These are phyloP conservation scores for Lacanobia wlatinum DNA, from an alignment of 2,888 invertebrate genomes.

Conservation along the genomic window DNA sequence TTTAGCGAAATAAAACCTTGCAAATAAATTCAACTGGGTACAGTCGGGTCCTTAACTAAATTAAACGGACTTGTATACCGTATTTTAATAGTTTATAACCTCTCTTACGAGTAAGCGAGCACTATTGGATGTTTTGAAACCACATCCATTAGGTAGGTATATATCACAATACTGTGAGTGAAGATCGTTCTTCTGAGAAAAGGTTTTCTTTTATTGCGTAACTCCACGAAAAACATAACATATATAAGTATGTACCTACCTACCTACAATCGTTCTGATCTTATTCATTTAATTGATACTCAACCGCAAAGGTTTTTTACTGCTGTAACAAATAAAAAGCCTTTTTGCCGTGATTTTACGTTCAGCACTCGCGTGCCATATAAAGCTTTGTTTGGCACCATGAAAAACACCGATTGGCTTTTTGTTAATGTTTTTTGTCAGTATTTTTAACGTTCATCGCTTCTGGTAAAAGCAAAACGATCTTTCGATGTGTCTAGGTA, in stretches of 20 bases:
- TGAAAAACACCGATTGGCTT: conserved; percentile 26
- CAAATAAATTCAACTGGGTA: conserved; percentile 35
- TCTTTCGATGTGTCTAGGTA: neutral
- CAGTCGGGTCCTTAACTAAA: conserved; percentile 15
- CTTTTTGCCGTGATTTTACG: conserved; percentile 39
- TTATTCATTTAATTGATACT: conserved; percentile 46
- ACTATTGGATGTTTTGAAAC: conserved; percentile 43
- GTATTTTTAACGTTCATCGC: conserved; percentile 24
- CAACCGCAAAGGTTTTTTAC: conserved; percentile 33
- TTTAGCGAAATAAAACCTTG: conserved; percentile 13
- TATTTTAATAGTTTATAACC: conserved; percentile 24
- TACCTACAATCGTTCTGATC: conserved; percentile 18
- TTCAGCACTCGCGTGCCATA: conserved; percentile 44
- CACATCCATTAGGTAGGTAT: conserved; percentile 20
- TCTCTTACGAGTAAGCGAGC: conserved; percentile 14
- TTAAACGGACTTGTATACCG: conserved; percentile 8
- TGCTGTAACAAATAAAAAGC: conserved; percentile 37
- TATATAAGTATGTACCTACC: neutral
- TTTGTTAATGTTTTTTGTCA: conserved; percentile 39
- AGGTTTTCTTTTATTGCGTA: conserved; percentile 42
- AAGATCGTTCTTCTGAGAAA: conserved; percentile 22
- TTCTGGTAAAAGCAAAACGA: conserved; percentile 17
- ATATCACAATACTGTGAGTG: conserved; percentile 25
- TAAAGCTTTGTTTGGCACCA: conserved; percentile 35
- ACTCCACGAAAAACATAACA: conserved; percentile 26